Conservation (phyloP, 2,113 vertebrate genomes). For the Edolisoma coerulescens region DNA sequence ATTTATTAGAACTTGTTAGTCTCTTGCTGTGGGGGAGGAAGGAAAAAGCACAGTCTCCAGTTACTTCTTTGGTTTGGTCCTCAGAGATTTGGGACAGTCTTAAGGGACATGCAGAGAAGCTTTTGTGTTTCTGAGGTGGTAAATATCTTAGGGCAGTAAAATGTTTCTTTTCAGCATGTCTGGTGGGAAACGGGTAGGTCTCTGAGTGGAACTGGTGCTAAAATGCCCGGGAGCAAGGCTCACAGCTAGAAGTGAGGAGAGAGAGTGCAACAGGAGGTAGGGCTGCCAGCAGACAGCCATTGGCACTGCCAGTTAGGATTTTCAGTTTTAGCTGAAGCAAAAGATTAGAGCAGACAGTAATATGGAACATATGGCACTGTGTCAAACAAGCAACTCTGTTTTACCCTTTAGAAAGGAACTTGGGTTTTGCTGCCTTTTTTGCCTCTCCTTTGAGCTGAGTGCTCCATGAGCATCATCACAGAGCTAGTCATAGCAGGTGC, state of each 20-base stretch:
- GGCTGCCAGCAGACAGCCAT: neutral
- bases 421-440: neutral
- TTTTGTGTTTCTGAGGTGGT: neutral
- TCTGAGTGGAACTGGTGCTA: neutral
- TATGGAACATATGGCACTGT: neutral
- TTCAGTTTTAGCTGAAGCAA: neutral
- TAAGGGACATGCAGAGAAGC: neutral
- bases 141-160: neutral
- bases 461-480: rapidly evolving
- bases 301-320: neutral
- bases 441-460: neutral
- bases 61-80: neutral
- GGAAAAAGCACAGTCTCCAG: neutral
- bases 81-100: neutral
- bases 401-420: neutral
- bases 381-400: neutral
- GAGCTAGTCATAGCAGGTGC: rapidly evolving
- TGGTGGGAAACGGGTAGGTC: neutral
- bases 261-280: neutral
- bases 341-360: neutral
- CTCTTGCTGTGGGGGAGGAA: neutral
- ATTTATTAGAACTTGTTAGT: neutral
- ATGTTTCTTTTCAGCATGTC: neutral
- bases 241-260: neutral
- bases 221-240: neutral